Conservation (phyloP, 1,140 invertebrate species). For the Heliconius melpomene region DNA sequence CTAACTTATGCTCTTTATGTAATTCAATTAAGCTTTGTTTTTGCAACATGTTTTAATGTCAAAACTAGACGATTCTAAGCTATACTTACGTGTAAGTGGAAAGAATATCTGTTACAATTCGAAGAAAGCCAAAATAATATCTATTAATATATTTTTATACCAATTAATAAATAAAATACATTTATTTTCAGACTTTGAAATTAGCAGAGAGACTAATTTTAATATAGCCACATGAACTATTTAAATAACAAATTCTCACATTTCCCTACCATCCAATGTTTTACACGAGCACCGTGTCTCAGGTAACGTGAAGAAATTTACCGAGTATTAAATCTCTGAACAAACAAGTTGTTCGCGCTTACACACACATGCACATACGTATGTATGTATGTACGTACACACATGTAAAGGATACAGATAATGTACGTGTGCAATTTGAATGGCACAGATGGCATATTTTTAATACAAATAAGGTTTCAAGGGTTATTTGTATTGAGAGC, state of each 20-base stretch:
- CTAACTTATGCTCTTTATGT: too few relatives aligned
- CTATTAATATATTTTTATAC: too few relatives aligned
- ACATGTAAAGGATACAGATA: constrained; percentile 7
- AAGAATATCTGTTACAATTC: too few relatives aligned
- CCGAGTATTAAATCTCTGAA: constrained; percentile 80
- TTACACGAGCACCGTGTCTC: constrained; percentile 40
- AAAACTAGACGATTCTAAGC: too few relatives aligned
- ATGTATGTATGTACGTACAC: constrained; percentile 17
- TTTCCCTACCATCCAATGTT: constrained; percentile 37
- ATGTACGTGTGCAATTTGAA: background rate
- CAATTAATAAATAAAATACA: too few relatives aligned
- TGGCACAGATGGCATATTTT: constrained; percentile 13
- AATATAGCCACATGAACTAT: too few relatives aligned
- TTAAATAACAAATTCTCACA: background rate
- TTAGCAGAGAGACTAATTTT: too few relatives aligned
- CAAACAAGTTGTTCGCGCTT: constrained; percentile 79
- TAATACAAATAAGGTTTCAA: constrained; percentile 4
- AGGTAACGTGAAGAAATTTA: constrained; percentile 78
- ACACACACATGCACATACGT: constrained; percentile 47
- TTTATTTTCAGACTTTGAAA: too few relatives aligned
- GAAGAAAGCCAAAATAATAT: too few relatives aligned
- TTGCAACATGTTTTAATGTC: too few relatives aligned
- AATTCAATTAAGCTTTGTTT: too few relatives aligned
- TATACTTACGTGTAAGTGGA: too few relatives aligned
- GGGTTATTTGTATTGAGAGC: background rate